Evolutionary conservation across 2,113 vertebrate genomes (phyloP).

Genomic region (Leptobrachium leishanense): DNA sequence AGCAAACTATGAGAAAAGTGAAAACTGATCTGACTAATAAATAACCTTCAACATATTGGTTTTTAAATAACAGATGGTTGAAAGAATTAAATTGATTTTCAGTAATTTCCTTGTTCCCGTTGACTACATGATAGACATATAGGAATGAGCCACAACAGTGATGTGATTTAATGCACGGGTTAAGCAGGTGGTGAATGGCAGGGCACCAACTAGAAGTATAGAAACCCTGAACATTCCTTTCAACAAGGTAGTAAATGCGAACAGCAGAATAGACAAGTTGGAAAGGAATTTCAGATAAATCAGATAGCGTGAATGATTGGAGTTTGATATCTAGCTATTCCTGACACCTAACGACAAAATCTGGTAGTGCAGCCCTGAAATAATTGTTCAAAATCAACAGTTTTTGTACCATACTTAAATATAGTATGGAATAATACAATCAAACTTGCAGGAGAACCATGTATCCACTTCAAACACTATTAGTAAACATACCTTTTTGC

Average conservation of each 20-base stretch:
- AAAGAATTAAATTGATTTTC: constrained; percentile 6
- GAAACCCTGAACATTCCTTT: constrained; percentile 1
- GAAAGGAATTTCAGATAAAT: background rate
- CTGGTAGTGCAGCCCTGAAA: background rate
- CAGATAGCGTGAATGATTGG: background rate
- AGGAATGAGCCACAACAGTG: constrained; percentile 11
- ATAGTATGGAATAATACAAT: no score
- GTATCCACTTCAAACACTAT: no score
- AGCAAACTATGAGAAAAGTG: background rate
- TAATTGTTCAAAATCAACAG: no score
- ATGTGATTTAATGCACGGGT: constrained; percentile 14
- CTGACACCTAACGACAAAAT: constrained; percentile 21
- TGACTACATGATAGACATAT: constrained; percentile 10
- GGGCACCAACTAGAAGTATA: background rate
- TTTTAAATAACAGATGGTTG: constrained; percentile 3
- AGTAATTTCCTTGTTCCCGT: constrained; percentile 15
- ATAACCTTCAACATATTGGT: background rate
- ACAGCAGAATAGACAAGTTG: background rate
- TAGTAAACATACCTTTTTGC: no score
- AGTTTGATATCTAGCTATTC: background rate
- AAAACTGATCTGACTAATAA: constrained; percentile 1
- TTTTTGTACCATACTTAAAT: no score
- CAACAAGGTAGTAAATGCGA: background rate
- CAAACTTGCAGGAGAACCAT: no score
- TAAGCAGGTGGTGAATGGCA: constrained; percentile 15